Conservation (phyloP, 2,797 vertebrate genomes). For the Molossus alvarezi region DNA sequence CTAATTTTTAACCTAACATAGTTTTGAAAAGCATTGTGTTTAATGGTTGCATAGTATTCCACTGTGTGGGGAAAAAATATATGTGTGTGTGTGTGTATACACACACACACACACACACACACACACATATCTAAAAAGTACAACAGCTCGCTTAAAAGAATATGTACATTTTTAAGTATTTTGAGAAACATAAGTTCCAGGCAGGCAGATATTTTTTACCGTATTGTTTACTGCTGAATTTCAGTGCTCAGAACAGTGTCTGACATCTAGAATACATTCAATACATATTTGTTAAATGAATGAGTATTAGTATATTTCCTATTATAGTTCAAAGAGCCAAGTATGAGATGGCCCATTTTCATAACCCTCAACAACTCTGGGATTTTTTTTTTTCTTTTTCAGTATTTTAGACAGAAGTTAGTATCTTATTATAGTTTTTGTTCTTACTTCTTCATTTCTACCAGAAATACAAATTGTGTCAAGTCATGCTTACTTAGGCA, state of each 20-base stretch:
- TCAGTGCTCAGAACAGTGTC: background rate
- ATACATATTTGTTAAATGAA: conserved; percentile 55
- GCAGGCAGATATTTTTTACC: conserved; percentile 29
- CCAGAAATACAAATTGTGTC: conserved; percentile 30
- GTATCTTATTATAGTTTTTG: conserved; percentile 55
- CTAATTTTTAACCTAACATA: background rate
- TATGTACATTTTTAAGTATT: background rate
- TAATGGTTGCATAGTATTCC: background rate
- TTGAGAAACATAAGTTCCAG: background rate
- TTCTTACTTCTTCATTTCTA: conserved; percentile 60
- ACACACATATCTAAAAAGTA: background rate
- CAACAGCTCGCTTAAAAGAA: background rate
- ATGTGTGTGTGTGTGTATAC: too few relatives aligned
- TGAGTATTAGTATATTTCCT: conserved; percentile 10
- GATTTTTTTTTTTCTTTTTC: background rate
- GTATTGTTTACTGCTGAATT: conserved; percentile 60
- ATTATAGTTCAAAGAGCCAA: conserved; percentile 41
- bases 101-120: too few relatives aligned
- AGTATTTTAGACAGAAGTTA: conserved; percentile 46
- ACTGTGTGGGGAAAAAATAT: background rate
- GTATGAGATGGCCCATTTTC: conserved; percentile 12
- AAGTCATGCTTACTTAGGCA: conserved; percentile 58
- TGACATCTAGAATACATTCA: conserved; percentile 32
- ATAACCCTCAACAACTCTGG: conserved; percentile 39
- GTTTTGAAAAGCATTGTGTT: background rate